A percentile compares a stretch with the other conserved stretches of the same genome.
These are phyloP conservation scores for Seladonia tumulorum DNA, from an alignment of 2,888 invertebrate genomes.

Conservation along the genomic window DNA sequence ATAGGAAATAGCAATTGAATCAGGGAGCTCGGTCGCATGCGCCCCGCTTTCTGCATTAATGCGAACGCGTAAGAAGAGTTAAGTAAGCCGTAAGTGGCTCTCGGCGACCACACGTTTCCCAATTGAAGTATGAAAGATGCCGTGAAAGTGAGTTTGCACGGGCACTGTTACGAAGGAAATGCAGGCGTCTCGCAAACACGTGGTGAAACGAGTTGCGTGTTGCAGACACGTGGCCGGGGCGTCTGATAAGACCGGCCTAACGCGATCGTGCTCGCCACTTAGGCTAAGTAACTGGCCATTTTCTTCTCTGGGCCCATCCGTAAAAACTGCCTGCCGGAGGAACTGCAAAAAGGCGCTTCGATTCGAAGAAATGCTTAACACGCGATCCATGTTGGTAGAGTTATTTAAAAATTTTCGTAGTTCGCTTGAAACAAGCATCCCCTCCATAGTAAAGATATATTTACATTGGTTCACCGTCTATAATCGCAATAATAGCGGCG, in stretches of 20 bases:
- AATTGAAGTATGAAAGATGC: constrained; percentile 37
- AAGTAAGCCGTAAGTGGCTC: not conserved
- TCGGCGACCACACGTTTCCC: not conserved
- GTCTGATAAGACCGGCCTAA: constrained; percentile 74
- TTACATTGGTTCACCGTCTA: no score
- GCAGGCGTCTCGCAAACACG: constrained; percentile 59
- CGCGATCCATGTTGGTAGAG: not conserved
- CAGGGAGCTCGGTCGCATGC: not conserved
- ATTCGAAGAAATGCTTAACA: not conserved
- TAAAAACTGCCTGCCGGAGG: constrained; percentile 27
- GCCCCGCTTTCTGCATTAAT: not conserved
- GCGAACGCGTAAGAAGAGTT: not conserved
- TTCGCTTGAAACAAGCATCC: no score
- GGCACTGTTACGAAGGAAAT: constrained; percentile 35
- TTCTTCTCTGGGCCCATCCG: constrained; percentile 41
- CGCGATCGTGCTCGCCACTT: constrained; percentile 70
- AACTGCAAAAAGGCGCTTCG: not conserved
- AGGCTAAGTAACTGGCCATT: constrained; percentile 59
- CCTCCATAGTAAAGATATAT: no score
- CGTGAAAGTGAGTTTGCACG: constrained; percentile 64
- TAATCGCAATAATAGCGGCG: not conserved
- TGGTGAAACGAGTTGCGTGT: constrained; percentile 75
- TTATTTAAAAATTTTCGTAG: not conserved
- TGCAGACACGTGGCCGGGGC: constrained; percentile 71
- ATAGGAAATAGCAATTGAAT: not conserved